phyloP scores from a whole-genome alignment of 2,888 invertebrate genomes.

The Cyclophora punctaria region DNA sequence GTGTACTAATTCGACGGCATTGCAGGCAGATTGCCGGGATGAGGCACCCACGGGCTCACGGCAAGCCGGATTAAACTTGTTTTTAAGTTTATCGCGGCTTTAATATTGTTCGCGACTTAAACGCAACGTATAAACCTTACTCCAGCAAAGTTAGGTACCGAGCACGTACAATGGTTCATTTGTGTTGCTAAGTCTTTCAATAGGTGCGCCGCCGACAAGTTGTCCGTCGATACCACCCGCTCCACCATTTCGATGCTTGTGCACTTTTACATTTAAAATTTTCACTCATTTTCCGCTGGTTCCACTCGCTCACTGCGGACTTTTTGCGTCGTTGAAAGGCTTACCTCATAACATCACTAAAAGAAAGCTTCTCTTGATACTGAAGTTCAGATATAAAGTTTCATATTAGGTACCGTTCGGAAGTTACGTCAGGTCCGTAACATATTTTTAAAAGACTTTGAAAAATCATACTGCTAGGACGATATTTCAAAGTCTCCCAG shows the following conservation, averaged over 20 bases:
- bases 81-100: constrained; percentile 70
- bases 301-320: no score
- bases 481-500: no score
- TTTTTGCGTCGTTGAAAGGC: no score
- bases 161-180: constrained; percentile 35
- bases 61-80: constrained; percentile 69
- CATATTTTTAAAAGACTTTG: no score
- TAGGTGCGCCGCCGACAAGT: constrained; percentile 17
- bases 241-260: constrained; percentile 11
- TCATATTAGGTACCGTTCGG: no score
- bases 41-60: constrained; percentile 45
- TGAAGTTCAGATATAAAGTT: no score
- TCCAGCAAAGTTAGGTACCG: constrained; percentile 35
- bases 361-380: no score
- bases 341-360: no score
- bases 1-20: constrained; percentile 53
- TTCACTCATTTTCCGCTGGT: constrained; percentile 13
- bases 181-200: constrained; percentile 29
- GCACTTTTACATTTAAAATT: constrained; percentile 13
- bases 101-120: constrained; percentile 70
- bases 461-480: no score
- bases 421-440: no score
- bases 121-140: constrained; percentile 54
- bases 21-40: constrained; percentile 55
- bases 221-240: constrained; percentile 12